A percentile compares a stretch with the other conserved stretches of the same genome.
These are phyloP conservation scores for Eubasilissa splendida DNA, from an alignment of 2,888 invertebrate genomes.

Conservation along the genomic window DNA sequence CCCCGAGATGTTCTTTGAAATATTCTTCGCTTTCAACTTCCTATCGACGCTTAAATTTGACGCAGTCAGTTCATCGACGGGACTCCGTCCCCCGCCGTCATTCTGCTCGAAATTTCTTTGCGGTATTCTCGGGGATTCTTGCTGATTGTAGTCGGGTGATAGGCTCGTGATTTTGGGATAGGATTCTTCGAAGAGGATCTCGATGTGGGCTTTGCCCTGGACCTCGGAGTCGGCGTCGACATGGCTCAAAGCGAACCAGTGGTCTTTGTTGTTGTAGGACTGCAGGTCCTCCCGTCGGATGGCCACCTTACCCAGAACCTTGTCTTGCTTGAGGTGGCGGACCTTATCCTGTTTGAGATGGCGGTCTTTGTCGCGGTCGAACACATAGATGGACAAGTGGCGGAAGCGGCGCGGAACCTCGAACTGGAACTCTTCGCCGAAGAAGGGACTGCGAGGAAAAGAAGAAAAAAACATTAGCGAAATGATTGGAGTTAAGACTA, in stretches of 20 bases:
- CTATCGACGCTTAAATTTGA: slow-evolving; percentile 47
- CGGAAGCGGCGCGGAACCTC: slow-evolving; percentile 93
- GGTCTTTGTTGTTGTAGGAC: slow-evolving; percentile 91
- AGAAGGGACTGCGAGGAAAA: slow-evolving; percentile 83
- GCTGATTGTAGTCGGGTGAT: slow-evolving; percentile 62
- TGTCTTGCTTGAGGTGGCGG: slow-evolving; percentile 85
- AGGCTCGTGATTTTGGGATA: slow-evolving; percentile 69
- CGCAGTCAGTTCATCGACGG: slow-evolving; percentile 34
- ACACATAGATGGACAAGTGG: slow-evolving; percentile 90
- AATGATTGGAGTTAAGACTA: neutral
- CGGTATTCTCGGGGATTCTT: slow-evolving; percentile 61
- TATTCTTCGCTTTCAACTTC: slow-evolving; percentile 66
- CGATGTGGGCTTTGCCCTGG: slow-evolving; percentile 91
- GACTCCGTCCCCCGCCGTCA: slow-evolving; percentile 1
- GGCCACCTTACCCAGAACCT: slow-evolving; percentile 83
- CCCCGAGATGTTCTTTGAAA: slow-evolving; percentile 62
- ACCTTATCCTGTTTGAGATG: slow-evolving; percentile 89
- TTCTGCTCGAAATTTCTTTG: slow-evolving; percentile 26
- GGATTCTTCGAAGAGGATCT: slow-evolving; percentile 80
- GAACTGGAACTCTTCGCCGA: slow-evolving; percentile 94
- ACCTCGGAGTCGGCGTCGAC: slow-evolving; percentile 94
- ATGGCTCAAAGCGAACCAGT: slow-evolving; percentile 90
- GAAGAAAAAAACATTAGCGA: neutral
- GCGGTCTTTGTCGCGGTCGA: slow-evolving; percentile 81
- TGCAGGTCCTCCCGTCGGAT: slow-evolving; percentile 90